Percentiles rank a stretch among this genome's conserved stretches.
phyloP scores from a whole-genome alignment of 2,888 invertebrate species.

The Stenurella melanura region DNA sequence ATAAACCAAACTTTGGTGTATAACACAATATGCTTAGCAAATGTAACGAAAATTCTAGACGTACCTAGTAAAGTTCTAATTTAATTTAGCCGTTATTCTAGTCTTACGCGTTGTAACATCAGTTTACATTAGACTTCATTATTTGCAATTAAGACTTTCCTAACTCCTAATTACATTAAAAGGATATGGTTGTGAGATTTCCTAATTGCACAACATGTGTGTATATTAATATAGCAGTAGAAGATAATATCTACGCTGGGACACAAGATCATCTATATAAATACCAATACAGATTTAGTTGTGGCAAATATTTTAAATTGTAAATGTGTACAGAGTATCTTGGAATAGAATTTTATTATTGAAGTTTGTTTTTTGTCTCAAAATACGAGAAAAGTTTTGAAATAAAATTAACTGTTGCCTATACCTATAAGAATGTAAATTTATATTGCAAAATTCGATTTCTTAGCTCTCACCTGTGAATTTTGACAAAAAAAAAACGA shows the following conservation, averaged over 20 bases:
- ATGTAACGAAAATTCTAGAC: slow-evolving; percentile 23
- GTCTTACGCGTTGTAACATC: slow-evolving; percentile 35
- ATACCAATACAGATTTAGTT: too few relatives aligned
- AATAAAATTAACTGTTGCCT: too few relatives aligned
- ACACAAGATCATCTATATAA: not conserved
- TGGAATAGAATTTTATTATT: too few relatives aligned
- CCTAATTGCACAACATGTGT: slow-evolving; percentile 44
- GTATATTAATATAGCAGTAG: not conserved
- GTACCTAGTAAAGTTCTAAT: slow-evolving; percentile 31
- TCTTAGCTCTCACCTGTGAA: too few relatives aligned
- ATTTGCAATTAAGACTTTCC: slow-evolving; percentile 63
- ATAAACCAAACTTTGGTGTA: slow-evolving; percentile 1
- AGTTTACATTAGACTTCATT: slow-evolving; percentile 60
- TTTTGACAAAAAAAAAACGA: too few relatives aligned
- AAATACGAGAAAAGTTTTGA: too few relatives aligned
- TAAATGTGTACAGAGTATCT: too few relatives aligned
- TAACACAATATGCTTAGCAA: slow-evolving; percentile 12
- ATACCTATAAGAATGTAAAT: too few relatives aligned
- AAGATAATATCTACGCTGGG: not conserved
- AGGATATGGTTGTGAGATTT: slow-evolving; percentile 52
- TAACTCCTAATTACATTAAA: slow-evolving; percentile 64
- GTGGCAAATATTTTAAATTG: too few relatives aligned
- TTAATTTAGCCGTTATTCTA: slow-evolving; percentile 31
- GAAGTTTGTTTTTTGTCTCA: too few relatives aligned
- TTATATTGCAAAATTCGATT: too few relatives aligned